Conservation (phyloP, 2,113 vertebrate genomes). For the Syngnathus typhle region DNA sequence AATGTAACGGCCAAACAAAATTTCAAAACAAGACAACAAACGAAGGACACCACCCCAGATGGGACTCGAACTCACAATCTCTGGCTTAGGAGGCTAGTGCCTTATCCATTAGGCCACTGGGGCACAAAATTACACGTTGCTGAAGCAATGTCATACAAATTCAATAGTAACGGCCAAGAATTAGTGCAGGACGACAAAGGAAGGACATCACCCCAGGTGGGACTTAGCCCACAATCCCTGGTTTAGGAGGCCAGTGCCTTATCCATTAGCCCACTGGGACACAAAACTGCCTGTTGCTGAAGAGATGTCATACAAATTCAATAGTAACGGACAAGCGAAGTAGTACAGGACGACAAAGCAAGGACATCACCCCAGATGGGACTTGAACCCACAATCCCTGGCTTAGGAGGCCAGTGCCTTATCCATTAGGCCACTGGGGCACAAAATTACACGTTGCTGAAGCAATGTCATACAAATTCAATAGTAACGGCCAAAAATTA, state of each 20-base stretch:
- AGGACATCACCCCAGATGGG: slow-evolving; percentile 40
- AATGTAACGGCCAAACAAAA: too few relatives aligned
- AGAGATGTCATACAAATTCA: too few relatives aligned
- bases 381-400: slow-evolving; percentile 52
- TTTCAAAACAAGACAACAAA: too few relatives aligned
- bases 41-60: slow-evolving; percentile 39
- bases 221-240: slow-evolving; percentile 53
- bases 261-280: slow-evolving; percentile 81
- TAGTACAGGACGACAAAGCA: slow-evolving; percentile 19
- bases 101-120: slow-evolving; percentile 59
- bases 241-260: slow-evolving; percentile 75
- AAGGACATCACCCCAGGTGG: slow-evolving; percentile 43
- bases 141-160: too few relatives aligned
- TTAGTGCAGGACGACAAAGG: too few relatives aligned
- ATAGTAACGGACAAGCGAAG: too few relatives aligned
- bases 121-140: neutral
- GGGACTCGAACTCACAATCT: slow-evolving; percentile 53
- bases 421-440: slow-evolving; percentile 80
- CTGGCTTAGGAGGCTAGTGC: slow-evolving; percentile 58
- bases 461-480: too few relatives aligned
- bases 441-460: too few relatives aligned
- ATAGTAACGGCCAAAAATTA: too few relatives aligned
- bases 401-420: slow-evolving; percentile 75
- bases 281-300: too few relatives aligned
- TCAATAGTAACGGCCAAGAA: too few relatives aligned